Base-by-base conservation (phyloP, 2,113 vertebrate species). In the Entosphenus tridentatus region DNA sequence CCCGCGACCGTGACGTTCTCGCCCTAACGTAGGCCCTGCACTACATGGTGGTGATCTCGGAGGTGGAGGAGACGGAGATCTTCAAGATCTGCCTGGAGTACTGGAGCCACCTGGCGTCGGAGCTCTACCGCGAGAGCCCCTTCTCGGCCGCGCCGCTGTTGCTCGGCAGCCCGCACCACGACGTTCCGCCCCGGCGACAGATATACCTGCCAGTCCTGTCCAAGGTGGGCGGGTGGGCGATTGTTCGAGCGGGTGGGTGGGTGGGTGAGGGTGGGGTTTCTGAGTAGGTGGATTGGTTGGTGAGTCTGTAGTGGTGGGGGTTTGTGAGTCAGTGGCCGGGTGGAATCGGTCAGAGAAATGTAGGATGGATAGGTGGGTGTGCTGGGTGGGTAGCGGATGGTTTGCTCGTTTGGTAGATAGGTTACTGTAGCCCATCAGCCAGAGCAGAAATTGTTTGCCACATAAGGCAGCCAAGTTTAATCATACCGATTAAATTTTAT, bases 1-100 rank as follows among this genome's bases (percentile, higher is more conserved):
- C 4, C 39, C 39, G 39, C 39, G 39, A 39, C 39, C 39, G 39
- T 39, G 39, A 39, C 39, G 62, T 65, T 16, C 21, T 16, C 21
- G n/a, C n/a, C 10, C 39, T 5, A 39, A 39, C 39, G 54, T 76
- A 96, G 93, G 93, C 93, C 67, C 86, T 98, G 72, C 93, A 98
- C 78, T 98, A 96, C 76, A 98, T 96, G 93, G 78, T 98, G 69
- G 71, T 98, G 79, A 92, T 98, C 57, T 96, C 92, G 13, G 92
- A 98, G 82, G 90, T 98, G 67, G 93, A 98, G 76, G 93, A 98
- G 81, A 98, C 91, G 0, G 93, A 98, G 81, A 96, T 98, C 74
- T 98, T 98, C 76, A 98, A 98, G 80, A 98, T 96, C 69, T 98
- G 93, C 73, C 82, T 98, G 59, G 93, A 98, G 73, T 98, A 98